Evolutionary conservation across 2,113 vertebrate genomes (phyloP), one percentile per base, ranked within the genome.

Genomic region (human (Homo sapiens)): DNA sequence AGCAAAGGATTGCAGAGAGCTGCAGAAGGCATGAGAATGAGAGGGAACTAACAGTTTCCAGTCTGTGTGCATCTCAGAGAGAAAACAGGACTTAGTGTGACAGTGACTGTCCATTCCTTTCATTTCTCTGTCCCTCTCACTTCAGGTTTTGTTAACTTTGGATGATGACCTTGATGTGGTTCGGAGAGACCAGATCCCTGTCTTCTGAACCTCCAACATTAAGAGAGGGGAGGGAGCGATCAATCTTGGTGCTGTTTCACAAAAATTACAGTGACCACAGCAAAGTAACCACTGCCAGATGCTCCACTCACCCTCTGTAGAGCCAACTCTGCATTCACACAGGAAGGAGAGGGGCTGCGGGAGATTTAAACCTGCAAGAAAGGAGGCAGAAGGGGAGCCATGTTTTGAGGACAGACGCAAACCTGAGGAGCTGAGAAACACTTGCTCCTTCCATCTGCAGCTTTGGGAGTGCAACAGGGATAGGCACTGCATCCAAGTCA

Each of bases 131-230:
- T 59, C 90, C 75, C 91, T 90, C 55, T 94, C 93, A 5, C 98
- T 96, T 96, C 94, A 99, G 99, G 99, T 99, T 90, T 98, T 99
- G 92, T 98, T 99, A 90, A 99, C 99, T 23, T 96, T 99, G 96
- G 99, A 99, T 35, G 99, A 99, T 48, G 99, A 99, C 96, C 98
- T 99, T 97, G 99, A 99, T 8, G 89, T 95, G 2, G 98, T 99
- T 94, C 98, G 98, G 78, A 98, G 99, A 97, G 99, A 99, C 97
- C 98, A 98, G 98, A 99, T 99, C 94, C 99, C 98, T 0, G 99
- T 99, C 80, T 99, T 99, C 97, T 99, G 98, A 99, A 96, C 45
- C 22, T 80, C 40, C 32, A 10, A 32, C 66, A 18, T 66, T n/a
- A 2, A 10, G 32, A 50, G 45, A 43, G 18, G 16, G 20, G 8